Percentiles rank a stretch among this genome's conserved stretches.
Conservation (phyloP, 2,113 vertebrate species). For the Crotalus helleri region DNA sequence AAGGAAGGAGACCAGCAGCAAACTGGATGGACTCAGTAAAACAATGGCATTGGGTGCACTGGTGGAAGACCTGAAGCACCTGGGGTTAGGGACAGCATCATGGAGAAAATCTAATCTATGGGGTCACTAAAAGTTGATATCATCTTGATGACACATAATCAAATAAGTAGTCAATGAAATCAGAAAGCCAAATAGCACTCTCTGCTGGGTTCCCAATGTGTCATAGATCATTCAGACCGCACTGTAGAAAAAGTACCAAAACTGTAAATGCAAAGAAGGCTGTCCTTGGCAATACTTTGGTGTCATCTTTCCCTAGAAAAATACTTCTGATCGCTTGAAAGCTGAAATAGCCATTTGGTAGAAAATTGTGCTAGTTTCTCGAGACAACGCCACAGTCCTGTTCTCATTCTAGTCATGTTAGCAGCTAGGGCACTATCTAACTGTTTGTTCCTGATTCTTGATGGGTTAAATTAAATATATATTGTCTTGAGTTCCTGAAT, state of each 20-base stretch:
- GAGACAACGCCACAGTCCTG: background rate
- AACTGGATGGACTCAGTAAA: background rate
- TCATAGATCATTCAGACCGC: background rate
- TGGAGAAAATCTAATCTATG: background rate
- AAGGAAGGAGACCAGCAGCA: background rate
- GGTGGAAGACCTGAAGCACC: background rate
- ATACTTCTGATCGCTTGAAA: background rate
- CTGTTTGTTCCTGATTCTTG: background rate
- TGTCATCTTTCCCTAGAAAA: background rate
- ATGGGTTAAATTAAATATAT: background rate
- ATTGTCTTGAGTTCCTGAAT: background rate
- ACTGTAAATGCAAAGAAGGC: background rate
- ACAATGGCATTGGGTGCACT: background rate
- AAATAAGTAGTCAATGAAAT: background rate
- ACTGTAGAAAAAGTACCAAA: background rate
- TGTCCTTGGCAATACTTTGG: background rate
- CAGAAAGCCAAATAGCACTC: background rate
- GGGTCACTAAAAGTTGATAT: background rate
- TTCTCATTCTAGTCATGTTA: background rate
- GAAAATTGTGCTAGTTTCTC: background rate
- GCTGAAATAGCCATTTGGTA: background rate
- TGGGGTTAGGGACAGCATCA: background rate
- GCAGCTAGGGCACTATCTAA: background rate
- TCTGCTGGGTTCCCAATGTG: background rate
- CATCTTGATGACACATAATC: background rate